Base-by-base conservation (phyloP, 2,888 invertebrate genomes). In the Nyleta sp. region DNA sequence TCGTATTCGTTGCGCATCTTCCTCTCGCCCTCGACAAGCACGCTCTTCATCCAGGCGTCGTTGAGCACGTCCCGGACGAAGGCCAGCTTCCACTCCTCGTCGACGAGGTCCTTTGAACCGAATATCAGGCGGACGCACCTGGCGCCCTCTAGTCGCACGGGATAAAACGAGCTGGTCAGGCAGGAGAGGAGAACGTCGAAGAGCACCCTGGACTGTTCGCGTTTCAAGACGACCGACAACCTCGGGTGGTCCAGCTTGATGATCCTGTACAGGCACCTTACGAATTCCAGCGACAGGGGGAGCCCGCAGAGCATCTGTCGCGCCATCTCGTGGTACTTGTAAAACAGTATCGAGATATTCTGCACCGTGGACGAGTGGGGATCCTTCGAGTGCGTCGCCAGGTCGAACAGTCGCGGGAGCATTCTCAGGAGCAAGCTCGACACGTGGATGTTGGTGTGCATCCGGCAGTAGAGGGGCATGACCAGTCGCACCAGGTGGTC, bases 11-110 rank as follows among this genome's bases (percentile, higher is more conserved):
- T 70, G 22, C 46, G 48, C 2, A 46, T 11, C 20, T 24, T 53
- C 11, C 35, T 70, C 0, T 10, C 17, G 33, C n/a, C 74, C 18
- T 75, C 55, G 15, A 88, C 95, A 94, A 83, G 95, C 94, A 38
- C 33, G 7, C 15, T 73, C 65, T 31, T 80, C 64, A 42, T 59
- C 60, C 72, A 80, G 85, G 10, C 20, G 7, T 38, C 24, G 10
- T 44, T 84, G 55, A 74, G 85, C n/a, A 92, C 82, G 57, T 85
- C 84, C 1, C 82, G 59, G 73, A 92, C 91, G 8, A 91, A 85
- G 2, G 15, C 22, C 6, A 83, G 80, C 53, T 91, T 90, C 82
- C 86, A 85, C 0, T 76, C 40, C 5, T 85, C 76, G n/a, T n/a
- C n/a, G n/a, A n/a, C n/a, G n/a, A n/a, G n/a, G n/a, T n/a, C n/a